Evolutionary conservation across 2,888 invertebrate genomes (phyloP).

Genomic region (Tetanocera ferruginea): DNA sequence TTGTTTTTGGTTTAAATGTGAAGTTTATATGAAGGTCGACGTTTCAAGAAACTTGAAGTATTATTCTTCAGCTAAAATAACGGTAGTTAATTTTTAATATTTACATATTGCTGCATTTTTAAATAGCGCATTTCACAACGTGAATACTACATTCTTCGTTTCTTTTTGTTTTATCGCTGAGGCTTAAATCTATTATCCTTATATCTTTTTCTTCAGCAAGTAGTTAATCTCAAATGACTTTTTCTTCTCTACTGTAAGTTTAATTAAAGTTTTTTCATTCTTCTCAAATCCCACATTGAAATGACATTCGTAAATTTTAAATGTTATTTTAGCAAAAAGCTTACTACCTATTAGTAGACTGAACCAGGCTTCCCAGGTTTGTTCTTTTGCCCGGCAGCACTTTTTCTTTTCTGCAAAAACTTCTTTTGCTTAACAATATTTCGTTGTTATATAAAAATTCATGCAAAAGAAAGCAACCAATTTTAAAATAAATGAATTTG

Average conservation of each 20-base stretch:
- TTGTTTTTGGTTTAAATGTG: no score
- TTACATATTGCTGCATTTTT: no score
- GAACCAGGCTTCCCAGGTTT: background rate
- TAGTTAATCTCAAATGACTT: background rate
- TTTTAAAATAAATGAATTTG: conserved; percentile 16
- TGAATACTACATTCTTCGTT: no score
- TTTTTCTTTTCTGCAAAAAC: background rate
- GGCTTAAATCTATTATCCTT: no score
- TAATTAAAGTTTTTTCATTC: conserved; percentile 18
- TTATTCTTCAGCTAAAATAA: no score
- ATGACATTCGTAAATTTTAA: background rate
- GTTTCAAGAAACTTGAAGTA: no score
- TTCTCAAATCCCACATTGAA: background rate
- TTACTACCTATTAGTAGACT: background rate
- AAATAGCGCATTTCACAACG: no score
- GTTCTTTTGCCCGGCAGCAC: background rate
- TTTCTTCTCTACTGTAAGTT: background rate
- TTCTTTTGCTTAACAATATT: background rate
- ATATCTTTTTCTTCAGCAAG: no score
- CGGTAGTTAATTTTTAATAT: no score
- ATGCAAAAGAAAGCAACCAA: conserved; percentile 18
- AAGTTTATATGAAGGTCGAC: no score
- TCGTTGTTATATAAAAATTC: background rate
- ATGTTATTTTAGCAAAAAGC: background rate
- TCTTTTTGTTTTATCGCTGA: no score